Evolutionary conservation across 1,140 invertebrate species (phyloP).

Genomic region (Rhopalosiphum maidis): DNA sequence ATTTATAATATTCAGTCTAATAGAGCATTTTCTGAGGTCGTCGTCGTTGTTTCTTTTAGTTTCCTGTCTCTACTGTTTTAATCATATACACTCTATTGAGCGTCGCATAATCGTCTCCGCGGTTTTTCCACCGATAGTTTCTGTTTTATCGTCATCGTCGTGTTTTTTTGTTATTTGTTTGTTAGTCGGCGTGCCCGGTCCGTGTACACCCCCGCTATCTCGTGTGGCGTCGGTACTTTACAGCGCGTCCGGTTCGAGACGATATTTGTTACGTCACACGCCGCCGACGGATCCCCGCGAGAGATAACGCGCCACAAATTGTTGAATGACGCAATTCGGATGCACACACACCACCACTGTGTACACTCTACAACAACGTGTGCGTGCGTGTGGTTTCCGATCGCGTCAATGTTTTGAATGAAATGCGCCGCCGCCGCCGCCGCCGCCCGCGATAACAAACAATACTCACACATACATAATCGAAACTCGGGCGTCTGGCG

Average conservation of each 20-base stretch:
- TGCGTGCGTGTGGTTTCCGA: constrained; percentile 9
- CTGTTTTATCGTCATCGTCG: neutral
- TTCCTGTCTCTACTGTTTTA: neutral
- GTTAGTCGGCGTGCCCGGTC: neutral
- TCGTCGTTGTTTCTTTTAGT: neutral
- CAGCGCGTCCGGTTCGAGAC: constrained; percentile 36
- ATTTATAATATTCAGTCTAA: neutral
- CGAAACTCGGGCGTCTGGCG: neutral
- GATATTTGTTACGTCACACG: constrained; percentile 30
- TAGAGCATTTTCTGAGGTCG: neutral
- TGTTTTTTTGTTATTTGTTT: neutral
- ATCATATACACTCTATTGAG: neutral
- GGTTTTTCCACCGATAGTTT: neutral
- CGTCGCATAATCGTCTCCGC: neutral
- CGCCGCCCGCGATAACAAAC: constrained; percentile 30
- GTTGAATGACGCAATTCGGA: constrained; percentile 55
- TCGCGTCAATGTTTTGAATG: constrained; percentile 47
- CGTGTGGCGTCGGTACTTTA: neutral
- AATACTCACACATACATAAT: neutral
- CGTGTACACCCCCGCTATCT: neutral
- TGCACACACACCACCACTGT: neutral
- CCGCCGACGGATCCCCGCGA: neutral
- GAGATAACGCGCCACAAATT: constrained; percentile 39
- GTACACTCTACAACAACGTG: neutral
- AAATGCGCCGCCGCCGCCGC: constrained; percentile 33